These are phyloP conservation scores for Crotalus adamanteus DNA, from an alignment of 2,797 vertebrate species.

Conservation along the genomic window DNA sequence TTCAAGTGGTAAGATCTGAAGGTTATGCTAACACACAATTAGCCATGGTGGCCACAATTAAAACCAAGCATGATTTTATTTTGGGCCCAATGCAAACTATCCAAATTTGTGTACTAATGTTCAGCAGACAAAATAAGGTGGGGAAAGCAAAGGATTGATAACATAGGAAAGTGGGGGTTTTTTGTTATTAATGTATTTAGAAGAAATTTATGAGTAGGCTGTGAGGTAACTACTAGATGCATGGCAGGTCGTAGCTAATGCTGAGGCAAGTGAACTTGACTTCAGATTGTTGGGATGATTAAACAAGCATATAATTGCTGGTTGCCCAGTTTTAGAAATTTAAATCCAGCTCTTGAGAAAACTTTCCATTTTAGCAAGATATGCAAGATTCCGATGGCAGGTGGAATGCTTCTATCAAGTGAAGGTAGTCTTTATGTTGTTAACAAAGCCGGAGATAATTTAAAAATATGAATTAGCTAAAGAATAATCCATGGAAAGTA, in stretches of 20 bases:
- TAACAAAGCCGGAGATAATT: neutral
- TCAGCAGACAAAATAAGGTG: neutral
- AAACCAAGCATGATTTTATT: neutral
- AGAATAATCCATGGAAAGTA: neutral
- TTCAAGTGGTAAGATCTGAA: neutral
- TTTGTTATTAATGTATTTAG: neutral
- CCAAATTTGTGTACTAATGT: neutral
- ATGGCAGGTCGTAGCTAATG: neutral
- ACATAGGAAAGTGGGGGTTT: neutral
- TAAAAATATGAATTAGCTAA: neutral
- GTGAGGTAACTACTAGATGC: neutral
- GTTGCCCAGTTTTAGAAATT: neutral
- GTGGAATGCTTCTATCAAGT: neutral
- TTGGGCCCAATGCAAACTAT: neutral
- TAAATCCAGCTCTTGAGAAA: neutral
- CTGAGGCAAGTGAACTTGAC: neutral
- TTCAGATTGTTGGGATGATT: neutral
- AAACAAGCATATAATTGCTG: neutral
- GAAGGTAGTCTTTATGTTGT: neutral
- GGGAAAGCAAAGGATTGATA: neutral
- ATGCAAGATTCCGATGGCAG: neutral
- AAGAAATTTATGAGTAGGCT: neutral
- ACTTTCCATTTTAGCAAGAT: neutral
- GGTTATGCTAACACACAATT: neutral
- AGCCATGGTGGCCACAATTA: neutral